Evolutionary conservation across 1,140 invertebrate species (phyloP), one percentile per base, ranked within the genome.

Genomic region (Saccostrea echinata): DNA sequence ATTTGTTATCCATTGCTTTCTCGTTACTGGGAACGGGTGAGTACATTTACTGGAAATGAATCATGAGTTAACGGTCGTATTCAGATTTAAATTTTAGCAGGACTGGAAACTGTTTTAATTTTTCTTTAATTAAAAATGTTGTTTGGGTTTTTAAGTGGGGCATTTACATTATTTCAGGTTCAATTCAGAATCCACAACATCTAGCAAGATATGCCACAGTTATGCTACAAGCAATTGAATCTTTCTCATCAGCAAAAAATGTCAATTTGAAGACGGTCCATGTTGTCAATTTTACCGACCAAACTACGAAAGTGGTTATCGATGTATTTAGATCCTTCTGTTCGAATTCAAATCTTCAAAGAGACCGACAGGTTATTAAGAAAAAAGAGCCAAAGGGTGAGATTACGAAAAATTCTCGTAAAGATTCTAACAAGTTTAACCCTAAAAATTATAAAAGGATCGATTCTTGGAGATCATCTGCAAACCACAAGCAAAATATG

Each of bases 241-340:
- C 6, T 30, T 76, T 76, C 27, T 76, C 68, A 9, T 76, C 27
- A 30, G 27, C 68, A 76, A 13, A 27, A 0, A 76, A 2, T 27
- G 68, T 76, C 1, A 76, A 76, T 21, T 83, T 83, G 35, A 12
- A 52, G 51, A 21, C 18, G 18, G 24, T 83, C 35, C 81, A 83
- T 51, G n/a, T 83, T 51, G 81, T 83, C 35, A 83, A 52, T 35
- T 33, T 83, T 21, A 52, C 24, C 18, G 33, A 43, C 0, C 3
- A 43, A 83, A 83, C 51, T 11, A 83, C 81, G 21, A 53, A 83
- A n/a, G n/a, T 53, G 8, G n/a, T 83, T 52, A n/a, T 52, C 13
- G 81, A 83, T 4, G 43, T 83, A 12, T 83, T 43, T 33, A 24
- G 6, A n/a, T 83, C 81, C 24, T n/a, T 21, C 51, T 83, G 35